Evolutionary conservation across 2,113 vertebrate genomes (phyloP).

Genomic region (Toxotes jaculatrix): DNA sequence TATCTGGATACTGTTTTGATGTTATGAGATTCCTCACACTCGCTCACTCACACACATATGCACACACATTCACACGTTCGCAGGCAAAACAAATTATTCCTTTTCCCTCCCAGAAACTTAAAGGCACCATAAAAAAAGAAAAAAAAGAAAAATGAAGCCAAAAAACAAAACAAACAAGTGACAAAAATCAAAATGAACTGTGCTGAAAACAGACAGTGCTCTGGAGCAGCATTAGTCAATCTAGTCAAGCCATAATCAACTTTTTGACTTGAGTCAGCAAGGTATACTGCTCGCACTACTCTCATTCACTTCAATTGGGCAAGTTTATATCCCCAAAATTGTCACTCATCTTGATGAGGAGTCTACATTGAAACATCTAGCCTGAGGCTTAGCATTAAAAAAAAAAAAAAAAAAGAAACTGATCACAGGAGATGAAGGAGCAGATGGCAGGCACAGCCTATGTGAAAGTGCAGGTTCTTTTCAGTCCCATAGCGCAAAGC

Average conservation of each 20-base stretch:
- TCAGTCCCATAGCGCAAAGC: slow-evolving; percentile 16
- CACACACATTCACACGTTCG: slow-evolving; percentile 23
- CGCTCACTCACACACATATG: slow-evolving; percentile 22
- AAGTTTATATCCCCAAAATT: slow-evolving; percentile 41
- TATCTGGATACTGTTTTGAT: slow-evolving; percentile 45
- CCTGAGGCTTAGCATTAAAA: slow-evolving; percentile 16
- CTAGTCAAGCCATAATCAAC: slow-evolving; percentile 23
- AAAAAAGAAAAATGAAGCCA: background rate
- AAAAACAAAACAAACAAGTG: slow-evolving; percentile 40
- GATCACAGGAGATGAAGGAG: slow-evolving; percentile 52
- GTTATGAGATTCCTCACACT: slow-evolving; percentile 51
- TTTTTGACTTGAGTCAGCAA: slow-evolving; percentile 42
- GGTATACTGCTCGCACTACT: background rate
- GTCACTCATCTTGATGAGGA: slow-evolving; percentile 49
- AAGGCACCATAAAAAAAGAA: slow-evolving; percentile 39
- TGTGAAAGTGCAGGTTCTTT: slow-evolving; percentile 45
- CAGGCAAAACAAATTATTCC: slow-evolving; percentile 18
- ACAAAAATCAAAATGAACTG: slow-evolving; percentile 42
- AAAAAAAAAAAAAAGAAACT: background rate
- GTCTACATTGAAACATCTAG: slow-evolving; percentile 31
- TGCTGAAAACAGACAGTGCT: slow-evolving; percentile 24
- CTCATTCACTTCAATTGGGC: slow-evolving; percentile 17
- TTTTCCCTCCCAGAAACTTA: slow-evolving; percentile 40
- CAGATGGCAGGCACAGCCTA: slow-evolving; percentile 42
- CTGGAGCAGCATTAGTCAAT: slow-evolving; percentile 27